phyloP scores from a whole-genome alignment of 2,888 invertebrate species.

The Ennomos erosarius region DNA sequence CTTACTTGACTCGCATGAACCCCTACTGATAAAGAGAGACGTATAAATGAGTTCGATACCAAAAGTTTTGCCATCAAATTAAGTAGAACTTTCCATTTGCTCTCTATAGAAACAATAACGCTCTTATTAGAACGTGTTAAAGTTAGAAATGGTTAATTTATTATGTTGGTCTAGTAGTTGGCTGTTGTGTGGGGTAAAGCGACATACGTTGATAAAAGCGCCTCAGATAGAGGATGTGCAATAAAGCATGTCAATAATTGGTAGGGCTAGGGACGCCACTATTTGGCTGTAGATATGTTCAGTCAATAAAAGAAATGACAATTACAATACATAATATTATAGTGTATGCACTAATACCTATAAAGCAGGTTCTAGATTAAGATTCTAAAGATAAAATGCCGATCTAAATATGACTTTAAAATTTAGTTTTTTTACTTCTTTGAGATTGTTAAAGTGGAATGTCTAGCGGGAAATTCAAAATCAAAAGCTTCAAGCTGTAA shows the following conservation, averaged over 20 bases:
- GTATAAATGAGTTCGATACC: constrained; percentile 78
- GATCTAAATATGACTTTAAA: too few species aligned
- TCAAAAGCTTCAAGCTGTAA: too few species aligned
- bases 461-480: too few species aligned
- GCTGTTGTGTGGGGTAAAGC: constrained; percentile 46
- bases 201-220: constrained; percentile 78
- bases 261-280: constrained; percentile 62
- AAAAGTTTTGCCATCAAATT: constrained; percentile 80
- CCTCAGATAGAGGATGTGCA: constrained; percentile 66
- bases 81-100: constrained; percentile 62
- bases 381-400: too few species aligned
- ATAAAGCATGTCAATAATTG: constrained; percentile 81
- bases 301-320: not conserved
- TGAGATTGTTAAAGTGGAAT: too few species aligned
- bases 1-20: constrained; percentile 64
- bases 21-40: constrained; percentile 61
- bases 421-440: too few species aligned
- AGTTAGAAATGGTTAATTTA: constrained; percentile 41
- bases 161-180: constrained; percentile 25
- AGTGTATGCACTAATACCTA: constrained; percentile 14
- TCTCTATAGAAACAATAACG: not conserved
- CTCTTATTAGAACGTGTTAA: constrained; percentile 38
- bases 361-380: too few species aligned
- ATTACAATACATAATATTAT: too few species aligned
- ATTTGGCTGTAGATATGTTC: constrained; percentile 45